Evolutionary conservation across 1,140 invertebrate species (phyloP).

Genomic region (Polypedilum pembai): DNA sequence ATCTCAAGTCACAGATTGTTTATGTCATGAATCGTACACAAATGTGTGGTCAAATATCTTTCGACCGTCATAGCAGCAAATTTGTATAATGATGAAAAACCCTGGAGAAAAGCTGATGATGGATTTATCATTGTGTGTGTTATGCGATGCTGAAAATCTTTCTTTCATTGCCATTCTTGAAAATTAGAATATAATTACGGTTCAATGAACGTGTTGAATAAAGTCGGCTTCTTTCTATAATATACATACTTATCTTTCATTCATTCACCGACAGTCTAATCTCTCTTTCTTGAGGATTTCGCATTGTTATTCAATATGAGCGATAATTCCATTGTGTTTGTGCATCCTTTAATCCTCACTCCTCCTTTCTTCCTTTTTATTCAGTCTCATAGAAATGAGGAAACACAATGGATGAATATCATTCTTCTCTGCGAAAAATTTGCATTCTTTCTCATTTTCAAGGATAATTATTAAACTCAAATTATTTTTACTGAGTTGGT

Average conservation of each 20-base stretch:
- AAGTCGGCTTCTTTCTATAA: background rate
- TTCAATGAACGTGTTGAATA: slow-evolving; percentile 11
- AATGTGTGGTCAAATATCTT: no score
- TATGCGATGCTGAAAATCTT: background rate
- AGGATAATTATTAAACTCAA: no score
- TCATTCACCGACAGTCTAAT: background rate
- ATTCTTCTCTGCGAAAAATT: background rate
- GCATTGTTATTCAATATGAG: slow-evolving; percentile 1
- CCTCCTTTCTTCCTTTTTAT: background rate
- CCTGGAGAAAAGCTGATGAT: background rate
- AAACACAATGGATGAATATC: background rate
- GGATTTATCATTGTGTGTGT: background rate
- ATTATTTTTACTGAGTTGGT: no score
- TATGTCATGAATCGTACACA: no score
- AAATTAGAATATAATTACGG: slow-evolving; percentile 27
- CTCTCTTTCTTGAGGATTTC: background rate
- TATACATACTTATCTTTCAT: background rate
- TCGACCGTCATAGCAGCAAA: no score
- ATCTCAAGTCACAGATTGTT: no score
- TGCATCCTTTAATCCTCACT: background rate
- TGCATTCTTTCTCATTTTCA: background rate
- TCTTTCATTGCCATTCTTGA: background rate
- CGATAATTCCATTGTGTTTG: background rate
- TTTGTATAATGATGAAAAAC: no score
- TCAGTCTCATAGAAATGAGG: background rate